These are phyloP conservation scores for Polyodon spathula DNA, from an alignment of 2,113 vertebrate genomes.

Conservation along the genomic window DNA sequence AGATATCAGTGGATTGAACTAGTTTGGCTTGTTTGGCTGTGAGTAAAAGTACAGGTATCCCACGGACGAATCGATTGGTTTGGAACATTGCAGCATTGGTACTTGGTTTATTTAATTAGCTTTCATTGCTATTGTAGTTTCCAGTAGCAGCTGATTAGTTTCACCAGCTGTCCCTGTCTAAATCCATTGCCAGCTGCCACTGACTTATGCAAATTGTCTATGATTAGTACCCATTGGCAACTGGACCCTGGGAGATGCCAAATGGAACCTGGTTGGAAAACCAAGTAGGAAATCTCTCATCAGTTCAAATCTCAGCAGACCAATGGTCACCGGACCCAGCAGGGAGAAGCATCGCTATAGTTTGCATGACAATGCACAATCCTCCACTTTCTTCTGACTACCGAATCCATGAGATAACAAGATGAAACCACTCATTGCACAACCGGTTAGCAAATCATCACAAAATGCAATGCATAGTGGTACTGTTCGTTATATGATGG, in stretches of 20 bases:
- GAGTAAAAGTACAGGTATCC: too few species aligned
- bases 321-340: background rate
- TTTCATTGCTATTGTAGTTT: background rate
- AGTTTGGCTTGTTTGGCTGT: too few species aligned
- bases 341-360: too few species aligned
- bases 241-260: conserved; percentile 23
- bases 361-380: too few species aligned
- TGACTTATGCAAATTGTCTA: conserved; percentile 15
- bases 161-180: conserved; percentile 22
- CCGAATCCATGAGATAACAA: too few species aligned
- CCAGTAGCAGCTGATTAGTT: conserved; percentile 24
- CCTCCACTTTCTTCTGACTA: too few species aligned
- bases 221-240: conserved; percentile 30
- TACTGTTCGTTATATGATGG: too few species aligned
- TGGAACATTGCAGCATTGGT: conserved; percentile 17
- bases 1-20: too few species aligned
- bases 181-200: conserved; percentile 22
- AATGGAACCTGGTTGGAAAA: conserved; percentile 24
- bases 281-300: too few species aligned
- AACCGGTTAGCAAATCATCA: too few species aligned
- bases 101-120: conserved; percentile 35
- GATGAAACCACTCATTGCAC: too few species aligned
- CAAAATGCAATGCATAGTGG: too few species aligned
- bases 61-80: conserved; percentile 22
- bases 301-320: background rate